A percentile compares a stretch with the other conserved stretches of the same genome.
These are phyloP conservation scores for Chrysotoxum bicinctum DNA, from an alignment of 2,888 invertebrate species.

Conservation along the genomic window DNA sequence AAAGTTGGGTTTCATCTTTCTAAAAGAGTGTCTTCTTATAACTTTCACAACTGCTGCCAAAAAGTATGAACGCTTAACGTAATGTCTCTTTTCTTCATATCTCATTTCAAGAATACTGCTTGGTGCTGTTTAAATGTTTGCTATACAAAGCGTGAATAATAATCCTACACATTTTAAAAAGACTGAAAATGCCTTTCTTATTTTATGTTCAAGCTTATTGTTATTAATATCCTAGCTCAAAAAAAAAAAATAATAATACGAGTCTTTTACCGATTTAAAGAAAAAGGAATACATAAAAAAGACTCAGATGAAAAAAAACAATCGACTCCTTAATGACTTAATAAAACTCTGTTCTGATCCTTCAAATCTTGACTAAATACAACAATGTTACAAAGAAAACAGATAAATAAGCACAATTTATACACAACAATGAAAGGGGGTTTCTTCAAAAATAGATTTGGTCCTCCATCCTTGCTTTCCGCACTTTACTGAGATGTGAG, in stretches of 20 bases:
- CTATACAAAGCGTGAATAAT: background rate
- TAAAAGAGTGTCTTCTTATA: background rate
- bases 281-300: background rate
- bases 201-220: slow-evolving; percentile 25
- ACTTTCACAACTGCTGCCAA: background rate
- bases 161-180: background rate
- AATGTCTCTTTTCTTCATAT: background rate
- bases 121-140: background rate
- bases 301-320: slow-evolving; percentile 9
- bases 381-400: slow-evolving; percentile 32
- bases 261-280: background rate
- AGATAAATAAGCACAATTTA: slow-evolving; percentile 12
- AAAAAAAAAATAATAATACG: background rate
- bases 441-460: slow-evolving; percentile 4
- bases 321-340: slow-evolving; percentile 50
- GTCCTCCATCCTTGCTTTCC: background rate
- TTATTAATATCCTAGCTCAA: slow-evolving; percentile 33
- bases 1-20: background rate
- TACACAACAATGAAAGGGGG: background rate
- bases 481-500: background rate
- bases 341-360: slow-evolving; percentile 47
- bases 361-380: slow-evolving; percentile 26
- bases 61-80: background rate
- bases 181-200: slow-evolving; percentile 5
- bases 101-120: background rate